Base-by-base conservation (phyloP, 2,888 invertebrate genomes). In the Lacanobia wlatinum region DNA sequence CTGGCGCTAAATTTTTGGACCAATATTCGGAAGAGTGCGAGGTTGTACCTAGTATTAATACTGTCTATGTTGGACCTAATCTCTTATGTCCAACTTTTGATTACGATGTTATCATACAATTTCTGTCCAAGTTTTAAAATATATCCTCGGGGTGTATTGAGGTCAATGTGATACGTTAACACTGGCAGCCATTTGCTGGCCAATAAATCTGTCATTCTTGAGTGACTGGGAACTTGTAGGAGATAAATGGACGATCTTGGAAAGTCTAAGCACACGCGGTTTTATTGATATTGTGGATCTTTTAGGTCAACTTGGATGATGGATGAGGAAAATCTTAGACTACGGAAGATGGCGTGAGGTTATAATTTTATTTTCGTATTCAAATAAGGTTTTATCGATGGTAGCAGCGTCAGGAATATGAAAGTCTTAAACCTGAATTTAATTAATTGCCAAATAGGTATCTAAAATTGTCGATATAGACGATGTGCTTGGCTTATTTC, bases 201-300 rank as follows among this genome's bases (percentile, higher is more conserved):
- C 82, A 84, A 85, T 84, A 84, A 84, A 84, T 85, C 84, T 78
- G 76, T 84, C 84, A 73, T 73, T 23, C 59, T 50, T 65, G 63
- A 84, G 75, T 78, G 78, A 78, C 72, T 76, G 63, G 50, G 50
- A 63, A 70, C 61, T 71, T 71, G 61, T 38, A n/a, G 61, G 53
- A 81, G 76, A 85, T 82, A 65, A 76, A 85, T 85, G 74, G 61
- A 74, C 9, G 48, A 53, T 43, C 21, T 18, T 10, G 40, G 9
- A 58, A 60, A 70, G 38, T 65, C 59, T 50, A 52, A 61, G 50
- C 28, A 64, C 43, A 59, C 61, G 18, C 58, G 53, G 55, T 67
- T n/a, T 60, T 71, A 63, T 73, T 70, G 65, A 75, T 65, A 76
- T 63, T 69, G 23, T 38, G 50, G 65, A 52, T 60, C 10, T 73